Conservation (phyloP, 2,113 vertebrate species). For the Bubo bubo region DNA sequence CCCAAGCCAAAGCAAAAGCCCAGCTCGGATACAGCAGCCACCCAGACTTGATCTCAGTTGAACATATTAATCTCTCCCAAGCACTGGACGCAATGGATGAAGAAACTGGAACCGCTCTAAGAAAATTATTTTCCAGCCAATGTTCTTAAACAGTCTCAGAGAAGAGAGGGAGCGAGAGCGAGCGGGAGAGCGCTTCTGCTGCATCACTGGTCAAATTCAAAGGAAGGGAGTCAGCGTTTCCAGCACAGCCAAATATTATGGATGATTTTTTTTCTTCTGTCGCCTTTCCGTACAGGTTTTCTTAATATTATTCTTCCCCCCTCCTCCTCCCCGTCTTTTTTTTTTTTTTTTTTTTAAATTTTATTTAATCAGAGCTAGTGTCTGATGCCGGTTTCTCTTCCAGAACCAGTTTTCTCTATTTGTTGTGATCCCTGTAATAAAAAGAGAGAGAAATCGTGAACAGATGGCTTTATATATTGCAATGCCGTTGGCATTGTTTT, state of each 20-base stretch:
- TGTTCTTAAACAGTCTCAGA: slow-evolving; percentile 47
- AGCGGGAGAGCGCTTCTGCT: slow-evolving; percentile 44
- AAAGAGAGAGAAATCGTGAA: slow-evolving; percentile 9
- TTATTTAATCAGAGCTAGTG: neutral
- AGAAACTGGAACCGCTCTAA: slow-evolving; percentile 40
- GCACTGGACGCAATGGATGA: slow-evolving; percentile 50
- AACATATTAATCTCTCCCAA: neutral
- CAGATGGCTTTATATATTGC: slow-evolving; percentile 29
- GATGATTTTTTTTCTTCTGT: slow-evolving; percentile 53
- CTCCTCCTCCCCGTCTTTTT: neutral
- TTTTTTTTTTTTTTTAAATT: neutral
- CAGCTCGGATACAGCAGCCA: slow-evolving; percentile 62
- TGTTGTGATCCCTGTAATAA: slow-evolving; percentile 20
- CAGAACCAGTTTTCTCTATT: neutral
- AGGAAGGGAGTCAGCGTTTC: slow-evolving; percentile 53
- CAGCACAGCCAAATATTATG: slow-evolving; percentile 42
- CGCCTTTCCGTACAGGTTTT: slow-evolving; percentile 34
- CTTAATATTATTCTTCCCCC: slow-evolving; percentile 14
- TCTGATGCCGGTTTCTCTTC: slow-evolving; percentile 12
- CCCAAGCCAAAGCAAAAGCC: slow-evolving; percentile 39
- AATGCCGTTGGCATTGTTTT: slow-evolving; percentile 24
- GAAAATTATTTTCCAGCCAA: slow-evolving; percentile 25
- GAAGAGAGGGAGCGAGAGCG: slow-evolving; percentile 35
- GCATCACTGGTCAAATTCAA: slow-evolving; percentile 56
- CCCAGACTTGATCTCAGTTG: slow-evolving; percentile 26